Evolutionary conservation across 1,140 invertebrate species (phyloP), one percentile per base, ranked within the genome.

Genomic region (Lysiphlebus fabarum): DNA sequence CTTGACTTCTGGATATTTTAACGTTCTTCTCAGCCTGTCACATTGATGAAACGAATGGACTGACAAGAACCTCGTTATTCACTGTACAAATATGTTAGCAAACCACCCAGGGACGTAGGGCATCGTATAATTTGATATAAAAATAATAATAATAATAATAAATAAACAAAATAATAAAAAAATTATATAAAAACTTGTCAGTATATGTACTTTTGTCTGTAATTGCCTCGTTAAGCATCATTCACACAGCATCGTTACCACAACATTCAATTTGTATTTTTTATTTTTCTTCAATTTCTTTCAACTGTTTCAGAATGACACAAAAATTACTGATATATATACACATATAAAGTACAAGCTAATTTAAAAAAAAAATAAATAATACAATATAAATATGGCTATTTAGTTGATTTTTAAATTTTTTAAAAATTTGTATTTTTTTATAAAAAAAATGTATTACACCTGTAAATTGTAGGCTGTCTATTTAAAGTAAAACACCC

Each of bases 401-500:
- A n/a, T n/a, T n/a, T n/a, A n/a, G n/a, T n/a, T n/a, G 17, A 26
- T 26, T 26, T 26, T 26, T 26, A 2, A 26, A n/a, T n/a, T 26
- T 26, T 26, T 26, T 26, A 4, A 4, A 26, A n/a, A n/a, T n/a
- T 26, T 26, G 17, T 26, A 26, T 26, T 2, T 26, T 26, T 26
- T 26, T 75, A 75, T 73, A 70, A 73, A 78, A 73, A 78, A 50
- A 68, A 70, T 70, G 68, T 66, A 70, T 69, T 70, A 62, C 70
- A 74, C 72, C 70, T 70, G 72, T 67, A 26, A 26, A 26, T 26
- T 26, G 17, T 26, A 26, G 17, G 62, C 65, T 62, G 48, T 62
- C 51, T 54, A 62, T 67, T 71, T 70, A 67, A 26, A 26, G 65
- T 63, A 64, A 59, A 49, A 64, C 61, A 53, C 56, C 42, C 53